Base-by-base conservation (phyloP, 2,888 invertebrate genomes). In the Pteria penguin region DNA sequence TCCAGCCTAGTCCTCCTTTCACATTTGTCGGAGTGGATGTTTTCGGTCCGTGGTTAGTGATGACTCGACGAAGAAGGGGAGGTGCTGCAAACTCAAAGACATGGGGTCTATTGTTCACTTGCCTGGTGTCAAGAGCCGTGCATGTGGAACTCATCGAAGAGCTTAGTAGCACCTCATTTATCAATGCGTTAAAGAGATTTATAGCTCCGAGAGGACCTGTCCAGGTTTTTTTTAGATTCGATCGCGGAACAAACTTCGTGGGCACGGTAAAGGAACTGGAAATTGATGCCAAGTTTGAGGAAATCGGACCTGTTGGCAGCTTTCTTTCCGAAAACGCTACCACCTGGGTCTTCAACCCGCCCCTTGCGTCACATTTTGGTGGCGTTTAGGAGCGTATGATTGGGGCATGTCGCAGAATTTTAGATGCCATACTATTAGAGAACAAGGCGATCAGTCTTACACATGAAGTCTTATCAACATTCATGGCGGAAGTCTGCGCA, bases 71-170 rank as follows among this genome's bases (percentile, higher is more conserved):
- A 18, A 73, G 76, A 11, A 61, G 72, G 24, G 69, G 78, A 24
- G 75, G 78, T 2, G 36, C 22, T 4, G 54, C 70, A 61, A 3
- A 26, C 3, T 27, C 3, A 83, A 83, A 33, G 29, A 78, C 11
- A 80, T 81, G 83, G 81, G 72, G 11, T 31, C 76, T 2, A 24
- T 83, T 1, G 78, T 83, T 18, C 22, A 81, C 78, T 0, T 80
- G 83, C 26, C 66, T 80, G 0, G 67, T 67, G 0, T 65, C 71
- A 1, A 70, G 78, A 36, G 81, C 79, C 1, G 26, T 80, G 0
- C 83, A 83, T 57, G 72, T 80, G 8, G 81, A 83, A 54, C 33
- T 81, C 11, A 54, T 78, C 0, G 76, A 78, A 33, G 75, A 78
- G 2, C 67, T 83, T 69, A 72, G 63, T 22, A 45, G 45, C 18